phyloP scores from a whole-genome alignment of 2,113 vertebrate genomes.

The Porphyrio hochstetteri region DNA sequence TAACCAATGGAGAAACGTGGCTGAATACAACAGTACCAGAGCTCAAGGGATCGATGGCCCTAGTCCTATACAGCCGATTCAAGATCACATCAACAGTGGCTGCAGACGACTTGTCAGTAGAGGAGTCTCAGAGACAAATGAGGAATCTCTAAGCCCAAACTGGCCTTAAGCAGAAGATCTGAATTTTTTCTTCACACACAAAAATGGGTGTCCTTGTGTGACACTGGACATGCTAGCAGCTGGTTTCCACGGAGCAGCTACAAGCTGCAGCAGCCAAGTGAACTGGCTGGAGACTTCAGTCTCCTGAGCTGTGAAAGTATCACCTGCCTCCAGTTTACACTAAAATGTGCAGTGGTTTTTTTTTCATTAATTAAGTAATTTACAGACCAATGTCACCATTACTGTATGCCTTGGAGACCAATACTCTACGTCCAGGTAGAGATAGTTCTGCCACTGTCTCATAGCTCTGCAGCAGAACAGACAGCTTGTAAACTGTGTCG shows the following conservation, averaged over 20 bases:
- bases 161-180: background rate
- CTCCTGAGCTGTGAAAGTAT: background rate
- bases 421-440: background rate
- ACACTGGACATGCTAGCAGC: background rate
- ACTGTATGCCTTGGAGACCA: background rate
- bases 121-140: background rate
- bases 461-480: background rate
- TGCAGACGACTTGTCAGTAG: background rate
- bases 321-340: background rate
- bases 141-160: background rate
- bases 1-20: background rate
- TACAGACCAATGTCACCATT: background rate
- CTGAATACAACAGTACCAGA: background rate
- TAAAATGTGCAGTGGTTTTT: background rate
- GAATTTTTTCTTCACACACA: background rate
- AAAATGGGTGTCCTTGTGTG: rapidly evolving
- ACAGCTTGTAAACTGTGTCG: background rate
- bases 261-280: background rate
- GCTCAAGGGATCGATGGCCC: background rate
- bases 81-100: background rate
- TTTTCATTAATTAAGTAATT: background rate
- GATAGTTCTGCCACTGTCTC: background rate
- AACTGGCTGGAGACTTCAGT: background rate
- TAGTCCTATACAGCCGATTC: background rate
- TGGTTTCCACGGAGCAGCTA: background rate